Evolutionary conservation across 2,113 vertebrate genomes (phyloP).

Genomic region (Marmota flaviventris): DNA sequence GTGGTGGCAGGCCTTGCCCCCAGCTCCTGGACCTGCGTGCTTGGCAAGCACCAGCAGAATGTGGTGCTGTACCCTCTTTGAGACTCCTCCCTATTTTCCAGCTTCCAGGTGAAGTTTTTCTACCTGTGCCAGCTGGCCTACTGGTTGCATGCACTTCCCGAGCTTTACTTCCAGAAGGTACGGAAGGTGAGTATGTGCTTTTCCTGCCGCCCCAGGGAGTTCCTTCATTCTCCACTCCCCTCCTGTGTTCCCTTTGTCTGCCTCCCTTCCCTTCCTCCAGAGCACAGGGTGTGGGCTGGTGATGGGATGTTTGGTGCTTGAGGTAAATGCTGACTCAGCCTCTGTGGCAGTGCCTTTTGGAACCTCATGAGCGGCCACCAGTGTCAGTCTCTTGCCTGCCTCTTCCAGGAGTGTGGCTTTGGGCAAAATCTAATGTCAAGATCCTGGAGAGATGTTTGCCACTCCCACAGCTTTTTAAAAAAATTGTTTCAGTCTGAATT

Average conservation of each 20-base stretch:
- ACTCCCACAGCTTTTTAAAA: background rate
- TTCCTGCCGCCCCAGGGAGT: accelerated
- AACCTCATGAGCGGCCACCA: background rate
- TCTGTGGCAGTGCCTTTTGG: background rate
- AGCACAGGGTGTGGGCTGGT: background rate
- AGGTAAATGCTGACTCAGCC: background rate
- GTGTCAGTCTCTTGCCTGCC: background rate
- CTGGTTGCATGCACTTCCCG: slow-evolving; percentile 97
- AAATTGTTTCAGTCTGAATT: background rate
- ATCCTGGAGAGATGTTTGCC: background rate
- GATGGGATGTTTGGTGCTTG: background rate
- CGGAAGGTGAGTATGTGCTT: slow-evolving; percentile 93
- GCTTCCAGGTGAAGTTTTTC: slow-evolving; percentile 99
- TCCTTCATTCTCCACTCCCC: accelerated
- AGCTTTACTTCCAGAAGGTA: slow-evolving; percentile 99
- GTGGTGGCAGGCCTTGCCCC: accelerated
- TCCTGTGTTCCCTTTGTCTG: accelerated
- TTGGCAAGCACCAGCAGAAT: no score
- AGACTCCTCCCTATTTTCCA: slow-evolving; percentile 78
- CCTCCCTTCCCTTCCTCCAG: background rate
- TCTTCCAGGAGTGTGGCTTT: background rate
- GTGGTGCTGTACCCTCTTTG: accelerated
- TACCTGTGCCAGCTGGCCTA: slow-evolving; percentile 98
- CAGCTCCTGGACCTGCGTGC: no score
- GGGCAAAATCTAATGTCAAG: background rate